These are phyloP conservation scores for Ictalurus punctatus DNA, from an alignment of 2,113 vertebrate species.

Conservation along the genomic window DNA sequence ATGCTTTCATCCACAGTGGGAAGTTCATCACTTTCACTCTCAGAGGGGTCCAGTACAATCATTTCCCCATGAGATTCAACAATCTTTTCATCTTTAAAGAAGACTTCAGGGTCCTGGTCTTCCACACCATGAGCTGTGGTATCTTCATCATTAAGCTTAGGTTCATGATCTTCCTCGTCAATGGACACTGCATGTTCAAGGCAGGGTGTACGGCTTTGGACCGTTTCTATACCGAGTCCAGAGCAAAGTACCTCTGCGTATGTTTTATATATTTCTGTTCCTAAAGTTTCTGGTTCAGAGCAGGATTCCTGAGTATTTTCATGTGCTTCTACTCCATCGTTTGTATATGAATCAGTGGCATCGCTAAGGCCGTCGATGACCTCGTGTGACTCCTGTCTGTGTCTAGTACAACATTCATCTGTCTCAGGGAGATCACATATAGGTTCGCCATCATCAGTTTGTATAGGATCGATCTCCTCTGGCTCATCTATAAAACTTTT, in stretches of 20 bases:
- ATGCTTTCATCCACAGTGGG: conserved; percentile 31
- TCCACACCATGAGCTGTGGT: conserved; percentile 18
- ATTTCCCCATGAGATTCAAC: conserved; percentile 3
- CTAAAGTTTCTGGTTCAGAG: background rate
- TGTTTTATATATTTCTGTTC: conserved; percentile 25
- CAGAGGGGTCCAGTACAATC: background rate
- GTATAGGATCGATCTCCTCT: conserved; percentile 41
- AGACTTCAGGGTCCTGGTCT: conserved; percentile 5
- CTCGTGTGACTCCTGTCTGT: conserved; percentile 7
- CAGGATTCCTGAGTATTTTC: conserved; percentile 12
- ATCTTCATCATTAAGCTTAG: conserved; percentile 14
- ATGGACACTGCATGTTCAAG: background rate
- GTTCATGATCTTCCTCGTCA: conserved; percentile 12
- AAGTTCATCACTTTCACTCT: conserved; percentile 20
- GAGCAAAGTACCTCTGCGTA: conserved; percentile 47
- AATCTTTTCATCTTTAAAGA: conserved; percentile 12
- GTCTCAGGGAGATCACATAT: conserved; percentile 1
- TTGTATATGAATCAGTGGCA: background rate
- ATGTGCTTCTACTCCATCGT: conserved; percentile 9
- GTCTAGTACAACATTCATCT: background rate
- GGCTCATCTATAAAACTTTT: conserved; percentile 48
- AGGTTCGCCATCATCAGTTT: conserved; percentile 19
- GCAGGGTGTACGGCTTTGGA: background rate
- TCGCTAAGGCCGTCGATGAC: background rate
- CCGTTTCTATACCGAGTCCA: conserved; percentile 24